Percentiles rank a stretch among this genome's conserved stretches.
phyloP scores from a whole-genome alignment of 2,797 vertebrate species.

The Podargus strigoides region DNA sequence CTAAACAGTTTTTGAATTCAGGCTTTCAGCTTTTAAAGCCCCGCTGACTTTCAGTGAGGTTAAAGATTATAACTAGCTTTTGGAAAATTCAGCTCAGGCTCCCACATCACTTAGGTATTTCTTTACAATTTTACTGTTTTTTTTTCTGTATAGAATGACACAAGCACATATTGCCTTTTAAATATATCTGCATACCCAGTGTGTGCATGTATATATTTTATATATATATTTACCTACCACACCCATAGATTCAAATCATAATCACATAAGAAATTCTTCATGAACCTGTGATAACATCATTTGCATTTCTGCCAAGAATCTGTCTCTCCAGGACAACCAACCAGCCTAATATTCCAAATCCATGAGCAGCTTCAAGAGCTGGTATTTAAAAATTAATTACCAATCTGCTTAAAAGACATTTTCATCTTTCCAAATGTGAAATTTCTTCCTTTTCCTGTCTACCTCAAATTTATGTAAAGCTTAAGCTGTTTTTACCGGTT shows the following conservation, averaged over 20 bases:
- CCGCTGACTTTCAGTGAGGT: not conserved
- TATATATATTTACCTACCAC: not conserved
- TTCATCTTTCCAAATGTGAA: not conserved
- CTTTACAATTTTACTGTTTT: not conserved
- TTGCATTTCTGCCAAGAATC: slow-evolving; percentile 35
- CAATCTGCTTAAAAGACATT: not conserved
- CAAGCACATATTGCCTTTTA: not conserved
- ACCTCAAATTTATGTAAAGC: not conserved
- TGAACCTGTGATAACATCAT: not conserved
- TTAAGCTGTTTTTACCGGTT: not conserved
- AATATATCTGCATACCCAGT: not conserved
- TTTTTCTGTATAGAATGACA: not conserved
- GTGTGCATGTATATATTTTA: not conserved
- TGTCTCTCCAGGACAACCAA: not conserved
- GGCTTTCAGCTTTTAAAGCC: not conserved
- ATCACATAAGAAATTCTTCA: not conserved
- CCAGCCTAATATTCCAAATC: slow-evolving; percentile 44
- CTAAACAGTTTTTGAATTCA: not conserved
- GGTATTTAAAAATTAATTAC: slow-evolving; percentile 53
- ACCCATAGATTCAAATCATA: not conserved
- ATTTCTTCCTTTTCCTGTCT: not conserved
- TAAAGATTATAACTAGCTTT: not conserved
- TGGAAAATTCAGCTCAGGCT: not conserved
- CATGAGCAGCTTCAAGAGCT: slow-evolving; percentile 31
- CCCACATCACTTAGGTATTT: not conserved